Evolutionary conservation across 2,888 invertebrate genomes (phyloP).

Genomic region (Clivina fossor): DNA sequence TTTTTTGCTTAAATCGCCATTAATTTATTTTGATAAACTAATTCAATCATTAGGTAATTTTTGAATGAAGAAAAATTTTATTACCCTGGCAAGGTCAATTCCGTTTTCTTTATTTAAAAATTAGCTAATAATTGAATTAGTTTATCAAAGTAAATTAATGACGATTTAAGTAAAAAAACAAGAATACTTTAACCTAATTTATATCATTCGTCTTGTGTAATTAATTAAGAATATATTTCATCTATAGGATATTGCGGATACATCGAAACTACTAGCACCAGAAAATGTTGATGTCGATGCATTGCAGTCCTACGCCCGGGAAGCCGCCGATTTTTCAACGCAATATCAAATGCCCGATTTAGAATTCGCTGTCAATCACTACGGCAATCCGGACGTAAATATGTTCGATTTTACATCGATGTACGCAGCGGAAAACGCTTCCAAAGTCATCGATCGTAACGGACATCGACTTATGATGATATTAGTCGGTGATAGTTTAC

Average conservation of each 20-base stretch:
- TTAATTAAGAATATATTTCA: no score
- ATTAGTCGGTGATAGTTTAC: conserved; percentile 92
- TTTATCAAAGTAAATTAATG: no score
- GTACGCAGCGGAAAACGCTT: conserved; percentile 96
- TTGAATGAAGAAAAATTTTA: no score
- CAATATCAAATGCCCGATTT: conserved; percentile 80
- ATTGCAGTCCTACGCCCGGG: conserved; percentile 85
- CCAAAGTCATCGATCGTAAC: conserved; percentile 71
- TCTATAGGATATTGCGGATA: conserved; percentile 83
- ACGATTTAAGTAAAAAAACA: no score
- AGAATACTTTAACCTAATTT: no score
- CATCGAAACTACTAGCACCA: conserved; percentile 79
- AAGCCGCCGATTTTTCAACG: conserved; percentile 94
- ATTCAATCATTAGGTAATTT: no score
- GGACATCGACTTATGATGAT: conserved; percentile 83
- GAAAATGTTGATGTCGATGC: conserved; percentile 91
- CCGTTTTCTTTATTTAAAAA: no score
- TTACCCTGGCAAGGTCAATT: no score
- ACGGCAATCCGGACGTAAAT: conserved; percentile 95
- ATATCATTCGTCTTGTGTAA: no score
- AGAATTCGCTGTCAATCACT: conserved; percentile 97
- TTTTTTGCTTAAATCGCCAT: no score
- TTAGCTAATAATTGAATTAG: no score
- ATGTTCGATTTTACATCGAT: conserved; percentile 99
- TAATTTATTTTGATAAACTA: no score